phyloP scores from a whole-genome alignment of 2,888 invertebrate species.

The Polyploca ridens region DNA sequence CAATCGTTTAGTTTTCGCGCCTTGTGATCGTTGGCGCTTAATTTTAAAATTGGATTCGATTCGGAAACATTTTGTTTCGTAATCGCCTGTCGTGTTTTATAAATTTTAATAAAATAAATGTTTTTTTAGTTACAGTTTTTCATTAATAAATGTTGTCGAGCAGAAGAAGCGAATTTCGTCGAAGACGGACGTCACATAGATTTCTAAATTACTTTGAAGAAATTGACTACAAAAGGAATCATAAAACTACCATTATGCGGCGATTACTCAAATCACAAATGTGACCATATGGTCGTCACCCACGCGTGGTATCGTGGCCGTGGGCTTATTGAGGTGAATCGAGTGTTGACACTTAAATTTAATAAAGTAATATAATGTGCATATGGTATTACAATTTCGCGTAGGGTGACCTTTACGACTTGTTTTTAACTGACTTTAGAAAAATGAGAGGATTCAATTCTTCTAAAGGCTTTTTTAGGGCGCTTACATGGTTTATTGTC shows the following conservation, averaged over 20 bases:
- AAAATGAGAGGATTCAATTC: too few species aligned
- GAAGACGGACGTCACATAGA: background rate
- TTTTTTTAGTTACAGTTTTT: too few species aligned
- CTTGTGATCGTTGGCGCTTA: slow-evolving; percentile 56
- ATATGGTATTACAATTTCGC: slow-evolving; percentile 2
- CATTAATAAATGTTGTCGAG: too few species aligned
- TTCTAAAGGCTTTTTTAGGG: too few species aligned
- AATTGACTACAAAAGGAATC: background rate
- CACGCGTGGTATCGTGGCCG: slow-evolving; percentile 37
- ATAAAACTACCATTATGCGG: background rate
- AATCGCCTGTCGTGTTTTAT: slow-evolving; percentile 39
- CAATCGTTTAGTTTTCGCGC: slow-evolving; percentile 44
- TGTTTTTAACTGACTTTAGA: too few species aligned
- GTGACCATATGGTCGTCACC: slow-evolving; percentile 50
- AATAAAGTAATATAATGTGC: background rate
- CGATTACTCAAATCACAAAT: slow-evolving; percentile 12
- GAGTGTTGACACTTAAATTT: slow-evolving; percentile 11
- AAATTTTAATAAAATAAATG: background rate
- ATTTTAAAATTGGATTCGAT: slow-evolving; percentile 64
- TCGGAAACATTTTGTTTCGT: slow-evolving; percentile 44
- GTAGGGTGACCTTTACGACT: background rate
- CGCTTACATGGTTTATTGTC: too few species aligned
- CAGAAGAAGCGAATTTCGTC: too few species aligned
- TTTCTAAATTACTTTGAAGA: background rate
- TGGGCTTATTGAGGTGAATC: slow-evolving; percentile 37